Evolutionary conservation across 2,113 vertebrate genomes (phyloP), one percentile per base, ranked within the genome.

Genomic region (Chaetodon auriga): DNA sequence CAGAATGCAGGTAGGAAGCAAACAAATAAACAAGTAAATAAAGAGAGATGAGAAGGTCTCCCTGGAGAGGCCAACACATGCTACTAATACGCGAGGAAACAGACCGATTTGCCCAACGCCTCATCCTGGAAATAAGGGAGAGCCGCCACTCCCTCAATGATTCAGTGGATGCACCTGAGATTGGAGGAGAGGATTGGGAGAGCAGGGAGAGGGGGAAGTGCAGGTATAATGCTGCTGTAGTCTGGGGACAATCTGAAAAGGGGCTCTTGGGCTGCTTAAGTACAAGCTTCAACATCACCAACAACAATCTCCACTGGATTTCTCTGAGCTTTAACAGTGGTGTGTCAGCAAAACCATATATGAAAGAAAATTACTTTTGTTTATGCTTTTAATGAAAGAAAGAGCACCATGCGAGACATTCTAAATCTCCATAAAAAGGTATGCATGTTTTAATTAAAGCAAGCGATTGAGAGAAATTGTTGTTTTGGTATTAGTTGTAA

Each of bases 21-120:
- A 88, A 83, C 76, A 89, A 90, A 89, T 81, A 88, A 87, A 85
- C 88, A 92, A 92, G 87, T 78, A 92, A 89, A 89, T 86, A 87
- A 90, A 88, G 81, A 86, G 80, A 86, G 75, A 91, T 84, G 76
- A 91, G 81, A 89, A 80, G 45, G 43, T 61, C 25, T 91, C 89
- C 82, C 78, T 6, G 43, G 90, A 81, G 91, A 84, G 58, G 58
- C 21, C 25, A 71, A 76, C 21, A 23, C 69, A 45, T 48, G 73
- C 75, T 54, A 83, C 76, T 87, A 88, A 91, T 88, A 89, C 48
- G 43, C 43, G 51, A 88, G 58, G 75, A 90, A 88, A 90, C 83
- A 85, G 43, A 65, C 13, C 14, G 35, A 91, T 93, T 90, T 92
- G 73, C 77, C 80, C 88, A 62, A 71, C 14, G 61, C 38, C 82